Evolutionary conservation across 23 tunicate species (phyloP).

Genomic region (Trididemnum nubilum): DNA sequence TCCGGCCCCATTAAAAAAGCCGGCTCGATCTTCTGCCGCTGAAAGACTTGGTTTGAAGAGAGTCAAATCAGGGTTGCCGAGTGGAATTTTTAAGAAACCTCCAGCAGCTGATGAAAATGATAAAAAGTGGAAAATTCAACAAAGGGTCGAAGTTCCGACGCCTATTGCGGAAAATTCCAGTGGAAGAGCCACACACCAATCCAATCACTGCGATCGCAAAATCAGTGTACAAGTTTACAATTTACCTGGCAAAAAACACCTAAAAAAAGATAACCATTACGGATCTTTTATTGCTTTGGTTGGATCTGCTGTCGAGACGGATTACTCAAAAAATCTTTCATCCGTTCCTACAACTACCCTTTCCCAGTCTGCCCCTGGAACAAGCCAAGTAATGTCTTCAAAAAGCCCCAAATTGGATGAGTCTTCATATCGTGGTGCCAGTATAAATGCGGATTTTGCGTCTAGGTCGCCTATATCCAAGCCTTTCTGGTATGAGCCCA

Average conservation of each 20-base stretch:
- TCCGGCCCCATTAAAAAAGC: not conserved
- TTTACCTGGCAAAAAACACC: not conserved
- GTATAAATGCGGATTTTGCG: too few relatives aligned
- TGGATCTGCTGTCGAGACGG: conserved; percentile 10
- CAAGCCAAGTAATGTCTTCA: not conserved
- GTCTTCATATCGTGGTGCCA: too few relatives aligned
- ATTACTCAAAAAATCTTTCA: not conserved
- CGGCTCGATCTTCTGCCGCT: not conserved
- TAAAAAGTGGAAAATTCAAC: not conserved
- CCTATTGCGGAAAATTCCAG: too few relatives aligned
- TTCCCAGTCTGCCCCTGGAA: not conserved
- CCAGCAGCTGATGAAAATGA: not conserved
- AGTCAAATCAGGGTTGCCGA: not conserved
- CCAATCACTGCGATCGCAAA: not conserved
- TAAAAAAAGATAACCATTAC: conserved; percentile 27
- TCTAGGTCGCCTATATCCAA: too few relatives aligned
- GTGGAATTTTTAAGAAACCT: not conserved
- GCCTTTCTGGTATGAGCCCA: too few relatives aligned
- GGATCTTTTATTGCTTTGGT: conserved; percentile 62
- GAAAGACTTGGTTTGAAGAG: conserved; percentile 13
- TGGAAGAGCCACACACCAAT: not conserved
- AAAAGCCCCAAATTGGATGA: not conserved
- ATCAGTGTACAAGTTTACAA: conserved; percentile 35
- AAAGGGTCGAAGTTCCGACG: not conserved
- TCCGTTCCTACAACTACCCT: not conserved